Conservation (phyloP, 2,797 vertebrate genomes). For the Caiman crocodilus region DNA sequence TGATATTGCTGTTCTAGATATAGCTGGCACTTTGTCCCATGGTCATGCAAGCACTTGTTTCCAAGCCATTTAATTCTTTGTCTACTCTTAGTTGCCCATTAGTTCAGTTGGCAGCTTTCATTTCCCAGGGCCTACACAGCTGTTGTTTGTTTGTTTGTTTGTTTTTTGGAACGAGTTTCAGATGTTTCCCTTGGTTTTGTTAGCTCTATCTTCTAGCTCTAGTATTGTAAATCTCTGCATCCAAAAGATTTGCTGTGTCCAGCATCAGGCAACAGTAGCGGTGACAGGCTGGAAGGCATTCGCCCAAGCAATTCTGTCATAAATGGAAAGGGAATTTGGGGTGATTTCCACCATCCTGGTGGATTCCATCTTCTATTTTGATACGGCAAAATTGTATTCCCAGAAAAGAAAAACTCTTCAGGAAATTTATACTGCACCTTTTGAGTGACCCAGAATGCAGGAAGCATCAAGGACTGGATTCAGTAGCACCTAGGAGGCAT, state of each 20-base stretch:
- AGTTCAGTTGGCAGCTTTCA: slow-evolving; percentile 24
- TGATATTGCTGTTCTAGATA: neutral
- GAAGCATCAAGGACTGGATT: rapidly evolving
- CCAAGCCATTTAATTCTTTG: slow-evolving; percentile 16
- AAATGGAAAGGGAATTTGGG: neutral
- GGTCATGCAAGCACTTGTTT: slow-evolving; percentile 16
- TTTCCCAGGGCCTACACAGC: neutral
- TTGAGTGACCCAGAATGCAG: neutral
- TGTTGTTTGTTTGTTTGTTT: no score
- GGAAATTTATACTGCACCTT: neutral
- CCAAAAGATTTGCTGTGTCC: neutral
- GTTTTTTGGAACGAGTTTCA: slow-evolving; percentile 6
- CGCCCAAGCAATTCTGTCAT: neutral
- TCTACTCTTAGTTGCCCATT: neutral
- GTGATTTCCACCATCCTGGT: neutral
- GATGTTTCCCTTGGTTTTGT: neutral
- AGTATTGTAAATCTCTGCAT: neutral
- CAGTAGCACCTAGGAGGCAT: no score
- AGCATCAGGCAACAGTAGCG: neutral
- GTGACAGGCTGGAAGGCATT: neutral
- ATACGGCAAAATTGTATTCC: neutral
- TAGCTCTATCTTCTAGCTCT: neutral
- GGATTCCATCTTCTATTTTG: neutral
- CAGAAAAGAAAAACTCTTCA: neutral
- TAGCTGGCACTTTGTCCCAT: slow-evolving; percentile 8